Evolutionary conservation across 1,140 invertebrate genomes (phyloP).

Genomic region (Drusus annulatus): DNA sequence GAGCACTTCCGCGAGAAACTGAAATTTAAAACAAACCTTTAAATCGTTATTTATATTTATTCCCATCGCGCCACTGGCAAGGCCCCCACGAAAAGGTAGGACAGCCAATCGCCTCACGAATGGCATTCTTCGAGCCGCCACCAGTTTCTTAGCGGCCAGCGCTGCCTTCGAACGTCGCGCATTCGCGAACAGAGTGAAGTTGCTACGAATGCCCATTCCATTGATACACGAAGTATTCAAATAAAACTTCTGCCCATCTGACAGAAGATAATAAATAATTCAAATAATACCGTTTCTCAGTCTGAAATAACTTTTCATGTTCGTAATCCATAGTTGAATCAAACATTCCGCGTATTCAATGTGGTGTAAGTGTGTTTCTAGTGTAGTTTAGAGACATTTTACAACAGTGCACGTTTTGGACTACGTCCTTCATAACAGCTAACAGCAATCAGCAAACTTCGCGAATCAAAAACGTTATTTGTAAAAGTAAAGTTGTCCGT

Average conservation of each 20-base stretch:
- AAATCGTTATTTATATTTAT: too few species aligned
- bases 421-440: too few species aligned
- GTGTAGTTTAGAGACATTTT: background rate
- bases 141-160: constrained; percentile 20
- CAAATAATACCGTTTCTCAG: background rate
- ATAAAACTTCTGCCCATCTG: background rate
- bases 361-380: too few species aligned
- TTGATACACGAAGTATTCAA: constrained; percentile 9
- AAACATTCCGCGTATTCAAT: too few species aligned
- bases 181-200: constrained; percentile 17
- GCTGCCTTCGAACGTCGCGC: constrained; percentile 1
- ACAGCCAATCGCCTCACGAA: constrained; percentile 28
- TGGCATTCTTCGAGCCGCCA: constrained; percentile 22
- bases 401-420: too few species aligned
- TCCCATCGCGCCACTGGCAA: background rate
- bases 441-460: too few species aligned
- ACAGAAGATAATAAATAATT: background rate
- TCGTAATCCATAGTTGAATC: background rate
- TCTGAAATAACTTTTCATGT: background rate
- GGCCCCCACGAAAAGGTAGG: constrained; percentile 29
- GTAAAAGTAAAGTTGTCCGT: too few species aligned
- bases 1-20: too few species aligned
- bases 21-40: too few species aligned
- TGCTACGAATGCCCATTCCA: background rate
- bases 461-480: too few species aligned